Evolutionary conservation across 2,888 invertebrate genomes (phyloP).

Genomic region (Heliconius hortense): DNA sequence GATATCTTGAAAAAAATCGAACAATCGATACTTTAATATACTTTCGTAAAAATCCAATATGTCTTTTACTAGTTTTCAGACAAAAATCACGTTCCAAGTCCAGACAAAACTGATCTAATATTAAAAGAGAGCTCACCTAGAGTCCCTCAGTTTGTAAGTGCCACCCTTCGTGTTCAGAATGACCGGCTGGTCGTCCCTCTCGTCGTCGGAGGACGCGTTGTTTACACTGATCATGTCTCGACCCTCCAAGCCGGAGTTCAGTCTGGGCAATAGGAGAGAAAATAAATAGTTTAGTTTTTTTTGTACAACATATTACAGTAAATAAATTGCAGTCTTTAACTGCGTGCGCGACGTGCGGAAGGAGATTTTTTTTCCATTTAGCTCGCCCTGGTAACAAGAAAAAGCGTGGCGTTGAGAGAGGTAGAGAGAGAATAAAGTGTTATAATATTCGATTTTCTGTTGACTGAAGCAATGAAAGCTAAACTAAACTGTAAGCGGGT

Average conservation of each 20-base stretch:
- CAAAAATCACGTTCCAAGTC: not conserved
- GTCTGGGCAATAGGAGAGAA: conserved; percentile 52
- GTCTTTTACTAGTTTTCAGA: not conserved
- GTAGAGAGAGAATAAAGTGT: not conserved
- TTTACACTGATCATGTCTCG: conserved; percentile 80
- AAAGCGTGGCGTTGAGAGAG: not conserved
- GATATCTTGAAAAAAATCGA: not conserved
- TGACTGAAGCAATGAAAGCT: not conserved
- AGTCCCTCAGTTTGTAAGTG: conserved; percentile 87
- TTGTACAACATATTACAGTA: not conserved
- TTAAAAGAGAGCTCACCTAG: conserved; percentile 76
- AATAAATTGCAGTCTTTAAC: not conserved
- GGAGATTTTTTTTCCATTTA: not conserved
- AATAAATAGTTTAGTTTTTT: not conserved
- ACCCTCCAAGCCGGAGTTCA: conserved; percentile 75
- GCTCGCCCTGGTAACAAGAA: not conserved
- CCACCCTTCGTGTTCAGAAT: conserved; percentile 81
- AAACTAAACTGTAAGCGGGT: not conserved
- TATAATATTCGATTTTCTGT: not conserved
- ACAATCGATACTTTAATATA: not conserved
- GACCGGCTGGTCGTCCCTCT: conserved; percentile 69
- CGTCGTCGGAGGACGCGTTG: conserved; percentile 74
- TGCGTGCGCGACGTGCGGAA: not conserved
- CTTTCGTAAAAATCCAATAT: not conserved
- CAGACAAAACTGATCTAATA: conserved; percentile 8